These are phyloP conservation scores for Crenuchus spilurus DNA, from an alignment of 2,797 vertebrate genomes.

Conservation along the genomic window DNA sequence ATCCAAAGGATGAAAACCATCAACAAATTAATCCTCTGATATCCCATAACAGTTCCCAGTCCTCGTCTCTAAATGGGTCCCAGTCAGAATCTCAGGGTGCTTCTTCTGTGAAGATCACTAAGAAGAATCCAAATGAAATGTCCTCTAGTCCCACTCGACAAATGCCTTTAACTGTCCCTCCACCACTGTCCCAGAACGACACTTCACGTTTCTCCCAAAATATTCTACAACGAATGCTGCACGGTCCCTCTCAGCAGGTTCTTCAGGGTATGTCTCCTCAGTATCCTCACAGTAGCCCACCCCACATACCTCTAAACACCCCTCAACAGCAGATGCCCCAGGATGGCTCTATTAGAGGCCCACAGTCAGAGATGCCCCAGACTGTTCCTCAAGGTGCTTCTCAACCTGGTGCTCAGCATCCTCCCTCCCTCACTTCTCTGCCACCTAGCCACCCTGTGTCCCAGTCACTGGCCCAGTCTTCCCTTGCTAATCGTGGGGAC, in stretches of 20 bases:
- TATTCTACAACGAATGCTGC: constrained; percentile 26
- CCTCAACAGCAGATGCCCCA: constrained; percentile 41
- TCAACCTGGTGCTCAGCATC: constrained; percentile 66
- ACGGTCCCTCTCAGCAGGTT: constrained; percentile 36
- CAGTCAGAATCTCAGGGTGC: constrained; percentile 21
- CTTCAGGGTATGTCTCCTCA: constrained; percentile 37
- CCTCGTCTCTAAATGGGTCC: constrained; percentile 13
- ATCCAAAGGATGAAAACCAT: constrained; percentile 49
- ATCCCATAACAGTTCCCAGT: constrained; percentile 14
- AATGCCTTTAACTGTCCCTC: constrained; percentile 9
- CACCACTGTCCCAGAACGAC: constrained; percentile 24
- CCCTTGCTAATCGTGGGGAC: constrained; percentile 72
- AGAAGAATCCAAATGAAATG: constrained; percentile 27
- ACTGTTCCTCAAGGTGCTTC: constrained; percentile 53
- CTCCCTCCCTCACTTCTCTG: constrained; percentile 68
- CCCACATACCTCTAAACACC: constrained; percentile 30
- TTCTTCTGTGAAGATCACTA: constrained; percentile 24
- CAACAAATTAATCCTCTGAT: constrained; percentile 14
- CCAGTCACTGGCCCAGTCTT: constrained; percentile 68
- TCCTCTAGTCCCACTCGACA: constrained; percentile 4
- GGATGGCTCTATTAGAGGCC: constrained; percentile 30
- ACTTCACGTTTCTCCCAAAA: constrained; percentile 24
- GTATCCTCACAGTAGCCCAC: constrained; percentile 48
- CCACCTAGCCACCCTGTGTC: constrained; percentile 73
- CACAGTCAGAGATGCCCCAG: constrained; percentile 63